Evolutionary conservation across 2,888 invertebrate genomes (phyloP).

Genomic region (Catocala fraxini): DNA sequence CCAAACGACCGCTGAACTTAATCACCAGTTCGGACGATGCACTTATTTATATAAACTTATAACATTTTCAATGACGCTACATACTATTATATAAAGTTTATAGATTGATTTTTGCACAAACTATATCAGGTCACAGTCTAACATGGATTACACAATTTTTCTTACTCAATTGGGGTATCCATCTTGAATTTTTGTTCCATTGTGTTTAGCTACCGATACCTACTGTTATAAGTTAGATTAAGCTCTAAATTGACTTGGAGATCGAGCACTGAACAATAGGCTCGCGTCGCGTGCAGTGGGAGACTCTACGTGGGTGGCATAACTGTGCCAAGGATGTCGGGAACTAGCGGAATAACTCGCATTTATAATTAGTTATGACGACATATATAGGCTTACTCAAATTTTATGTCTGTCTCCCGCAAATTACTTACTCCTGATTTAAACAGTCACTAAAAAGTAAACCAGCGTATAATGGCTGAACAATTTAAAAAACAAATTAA

Average conservation of each 20-base stretch:
- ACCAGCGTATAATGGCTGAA: no score
- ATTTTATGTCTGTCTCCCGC: slow-evolving; percentile 10
- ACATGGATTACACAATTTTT: no score
- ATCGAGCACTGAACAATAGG: slow-evolving; percentile 37
- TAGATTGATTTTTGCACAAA: no score
- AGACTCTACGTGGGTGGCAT: slow-evolving; percentile 63
- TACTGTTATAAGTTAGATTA: slow-evolving; percentile 2
- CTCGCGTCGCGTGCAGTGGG: slow-evolving; percentile 56
- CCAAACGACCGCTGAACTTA: slow-evolving; percentile 14
- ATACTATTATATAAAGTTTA: no score
- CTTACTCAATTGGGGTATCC: no score
- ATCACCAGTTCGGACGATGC: slow-evolving; percentile 2
- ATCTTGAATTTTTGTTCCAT: no score
- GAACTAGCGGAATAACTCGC: slow-evolving; percentile 52
- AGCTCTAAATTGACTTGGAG: slow-evolving; percentile 41
- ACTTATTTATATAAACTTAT: slow-evolving; percentile 15
- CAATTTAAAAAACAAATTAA: no score
- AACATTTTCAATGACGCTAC: slow-evolving; percentile 4
- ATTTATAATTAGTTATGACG: slow-evolving; percentile 32
- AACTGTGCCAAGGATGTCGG: slow-evolving; percentile 78
- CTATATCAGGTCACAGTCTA: no score
- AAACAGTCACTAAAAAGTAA: no score
- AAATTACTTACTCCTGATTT: background rate
- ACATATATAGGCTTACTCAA: slow-evolving; percentile 13
- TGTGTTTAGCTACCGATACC: background rate